Evolutionary conservation across 1,140 invertebrate species (phyloP), one percentile per base, ranked within the genome.

Genomic region (Ostrea denselamellosa): DNA sequence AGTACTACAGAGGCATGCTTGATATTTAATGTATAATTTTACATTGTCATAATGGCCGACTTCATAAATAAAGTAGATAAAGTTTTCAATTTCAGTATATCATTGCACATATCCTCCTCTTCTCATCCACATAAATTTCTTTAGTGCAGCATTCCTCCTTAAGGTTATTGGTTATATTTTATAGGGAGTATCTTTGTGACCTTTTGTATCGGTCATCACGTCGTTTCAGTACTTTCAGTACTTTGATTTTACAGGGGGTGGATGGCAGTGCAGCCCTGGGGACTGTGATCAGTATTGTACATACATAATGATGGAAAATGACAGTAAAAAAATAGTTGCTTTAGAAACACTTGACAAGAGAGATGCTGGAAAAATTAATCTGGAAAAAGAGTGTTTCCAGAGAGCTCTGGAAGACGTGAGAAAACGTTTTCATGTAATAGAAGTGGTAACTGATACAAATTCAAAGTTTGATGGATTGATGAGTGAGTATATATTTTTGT

Each of bases 391-490:
- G 8, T 53, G 28, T 28, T 88, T 88, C 22, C 17, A 22, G 28
- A 71, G 71, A n/a, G 83, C 71, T 8, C 17, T 87, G 8, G 54
- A 87, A 12, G 25, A 85, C n/a, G 17, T 87, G 53, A 17, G 65
- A 22, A 83, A 22, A 44, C 58, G 54, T 22, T 19, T 88, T 2
- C 65, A 68, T 19, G 81, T 90, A 0, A 81, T 10, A n/a, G 89
- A 90, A 56, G 85, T 86, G 8, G 85, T 90, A 3, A 88, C 89
- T 22, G 89, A 90, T 87, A 87, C 89, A 10, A 85, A 90, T 62
- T 56, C 62, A 62, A 51, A 53, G 34, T 86, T 90, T 77, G 56
- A 44, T 54, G 89, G 85, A 83, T 7, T 84, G 5, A 83, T 88
- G 82, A 90, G 89, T 90, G 86, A 84, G 89, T 85, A 52, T 8